Evolutionary conservation across 1,140 invertebrate genomes (phyloP), one percentile per base, ranked within the genome.

Genomic region (Ruditapes philippinarum): DNA sequence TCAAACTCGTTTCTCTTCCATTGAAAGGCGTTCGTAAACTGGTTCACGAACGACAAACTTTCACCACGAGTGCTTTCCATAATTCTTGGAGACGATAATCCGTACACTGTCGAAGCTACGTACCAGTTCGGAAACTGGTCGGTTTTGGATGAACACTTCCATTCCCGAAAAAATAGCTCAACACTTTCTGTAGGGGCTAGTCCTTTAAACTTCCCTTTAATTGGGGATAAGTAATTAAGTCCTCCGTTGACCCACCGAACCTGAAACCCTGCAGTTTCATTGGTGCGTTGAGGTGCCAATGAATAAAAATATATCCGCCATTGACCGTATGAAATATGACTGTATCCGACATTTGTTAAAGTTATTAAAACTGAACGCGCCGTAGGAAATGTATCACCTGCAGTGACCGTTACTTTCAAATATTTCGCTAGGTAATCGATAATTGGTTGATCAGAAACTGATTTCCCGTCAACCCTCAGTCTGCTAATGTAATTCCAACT

Each of bases 251-350:
- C 31, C 45, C 33, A 17, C 1, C n/a, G 2, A 2, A 88, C 1
- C 28, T 36, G 22, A 25, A 89, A 42, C 0, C 87, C 78, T 19
- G 14, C 25, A 19, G 17, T 42, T n/a, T 78, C 22, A 14, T 62
- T 51, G 22, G 76, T 76, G 9, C 82, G 25, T 1, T 90, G 45
- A 11, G 45, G 22, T 1, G 91, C 89, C n/a, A 92, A 88, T 65
- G 91, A 90, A 62, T 86, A 91, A 62, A 94, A 93, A 57, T 91
- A 92, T 45, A 95, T 90, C 12, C 38, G 82, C 94, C 94, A 95
- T 12, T 89, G 90, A 25, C 74, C 51, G 11, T 25, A 45, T n/a
- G 74, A 78, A 5, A 94, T 89, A 0, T 88, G 14, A 17, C 76
- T 54, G 19, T 49, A 14, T 1, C 94, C 94, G 11, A 45, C 88